Conservation (phyloP, 37 sponge, comb jelly and placozoan genomes). For the Ianthella basta region DNA sequence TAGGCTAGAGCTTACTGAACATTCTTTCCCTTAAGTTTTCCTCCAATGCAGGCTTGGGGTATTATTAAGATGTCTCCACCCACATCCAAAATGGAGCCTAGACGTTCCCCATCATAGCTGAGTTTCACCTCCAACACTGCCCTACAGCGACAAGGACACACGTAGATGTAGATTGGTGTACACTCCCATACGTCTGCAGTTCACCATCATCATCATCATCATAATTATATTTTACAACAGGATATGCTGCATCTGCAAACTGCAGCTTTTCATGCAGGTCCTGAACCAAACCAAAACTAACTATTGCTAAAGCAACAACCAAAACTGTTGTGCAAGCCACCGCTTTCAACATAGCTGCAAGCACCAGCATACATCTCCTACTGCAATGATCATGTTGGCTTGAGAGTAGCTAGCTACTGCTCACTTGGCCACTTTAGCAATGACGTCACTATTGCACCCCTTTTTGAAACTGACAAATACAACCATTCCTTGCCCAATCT, state of each 20-base stretch:
- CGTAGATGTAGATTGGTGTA: too few relatives aligned
- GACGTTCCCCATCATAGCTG: conserved; percentile 24
- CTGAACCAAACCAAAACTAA: too few relatives aligned
- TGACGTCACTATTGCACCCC: background rate
- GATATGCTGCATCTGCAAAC: too few relatives aligned
- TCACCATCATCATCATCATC: too few relatives aligned
- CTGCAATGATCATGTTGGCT: background rate
- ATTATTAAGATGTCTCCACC: conserved; percentile 36
- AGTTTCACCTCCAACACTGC: conserved; percentile 30
- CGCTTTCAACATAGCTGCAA: too few relatives aligned
- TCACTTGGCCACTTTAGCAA: conserved; percentile 23
- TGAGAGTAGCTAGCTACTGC: background rate
- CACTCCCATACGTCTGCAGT: too few relatives aligned
- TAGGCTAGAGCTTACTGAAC: conserved; percentile 28
- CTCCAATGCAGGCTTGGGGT: conserved; percentile 51
- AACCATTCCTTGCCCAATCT: conserved; percentile 47
- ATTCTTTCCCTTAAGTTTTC: conserved; percentile 46
- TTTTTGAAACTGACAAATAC: conserved; percentile 52
- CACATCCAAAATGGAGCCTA: conserved; percentile 37
- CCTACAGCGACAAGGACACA: background rate
- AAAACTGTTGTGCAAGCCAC: too few relatives aligned
- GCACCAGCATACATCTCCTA: too few relatives aligned
- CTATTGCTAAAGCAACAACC: too few relatives aligned
- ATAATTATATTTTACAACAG: too few relatives aligned
- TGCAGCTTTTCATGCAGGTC: too few relatives aligned